Evolutionary conservation across 2,888 invertebrate genomes (phyloP).

Genomic region (Heteropelma amictum): DNA sequence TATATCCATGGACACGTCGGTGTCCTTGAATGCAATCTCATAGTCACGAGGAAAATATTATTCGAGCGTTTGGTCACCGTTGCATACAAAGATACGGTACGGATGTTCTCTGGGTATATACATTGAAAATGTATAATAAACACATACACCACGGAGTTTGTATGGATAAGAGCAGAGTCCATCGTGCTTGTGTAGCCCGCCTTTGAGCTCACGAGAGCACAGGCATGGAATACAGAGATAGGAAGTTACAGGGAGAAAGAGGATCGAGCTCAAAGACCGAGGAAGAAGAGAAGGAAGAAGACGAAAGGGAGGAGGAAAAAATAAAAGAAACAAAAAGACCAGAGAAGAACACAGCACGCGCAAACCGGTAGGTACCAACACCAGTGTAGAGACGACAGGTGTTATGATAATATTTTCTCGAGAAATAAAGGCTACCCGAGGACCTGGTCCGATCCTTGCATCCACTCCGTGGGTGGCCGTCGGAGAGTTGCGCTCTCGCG

Average conservation of each 20-base stretch:
- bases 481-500: too few relatives aligned
- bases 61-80: conserved; percentile 55
- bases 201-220: conserved; percentile 35
- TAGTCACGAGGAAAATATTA: conserved; percentile 65
- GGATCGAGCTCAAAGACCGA: too few relatives aligned
- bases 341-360: conserved; percentile 46
- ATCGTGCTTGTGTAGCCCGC: conserved; percentile 27
- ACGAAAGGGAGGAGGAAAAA: conserved; percentile 15
- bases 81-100: neutral
- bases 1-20: conserved; percentile 7
- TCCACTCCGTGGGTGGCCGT: conserved; percentile 61
- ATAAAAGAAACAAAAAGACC: conserved; percentile 6
- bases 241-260: too few relatives aligned
- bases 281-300: conserved; percentile 17
- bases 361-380: conserved; percentile 62
- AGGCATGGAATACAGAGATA: conserved; percentile 34
- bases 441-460: conserved; percentile 48
- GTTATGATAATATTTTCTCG: conserved; percentile 73
- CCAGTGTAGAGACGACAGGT: conserved; percentile 64
- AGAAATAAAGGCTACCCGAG: conserved; percentile 71
- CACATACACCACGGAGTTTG: neutral
- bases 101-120: too few relatives aligned
- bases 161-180: conserved; percentile 32
- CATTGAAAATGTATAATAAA: too few relatives aligned
- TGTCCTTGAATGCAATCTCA: conserved; percentile 46